These are phyloP conservation scores for Drosophila buzzatii DNA, from an alignment of 2,888 invertebrate genomes.

Conservation along the genomic window DNA sequence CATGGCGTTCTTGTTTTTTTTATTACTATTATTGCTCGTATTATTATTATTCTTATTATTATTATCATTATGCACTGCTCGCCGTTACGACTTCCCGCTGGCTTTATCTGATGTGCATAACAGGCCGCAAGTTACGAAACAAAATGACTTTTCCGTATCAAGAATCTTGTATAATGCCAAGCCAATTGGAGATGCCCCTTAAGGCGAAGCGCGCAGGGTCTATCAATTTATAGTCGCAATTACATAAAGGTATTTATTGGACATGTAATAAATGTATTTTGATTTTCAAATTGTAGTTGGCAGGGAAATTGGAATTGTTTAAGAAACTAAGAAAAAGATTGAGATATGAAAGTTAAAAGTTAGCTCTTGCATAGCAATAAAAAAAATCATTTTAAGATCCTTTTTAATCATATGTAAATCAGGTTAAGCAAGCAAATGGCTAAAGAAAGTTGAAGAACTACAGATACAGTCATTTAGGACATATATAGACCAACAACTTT, in stretches of 20 bases:
- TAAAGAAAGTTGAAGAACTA: too few species aligned
- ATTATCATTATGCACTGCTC: slow-evolving; percentile 27
- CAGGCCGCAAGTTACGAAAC: slow-evolving; percentile 25
- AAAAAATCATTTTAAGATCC: too few species aligned
- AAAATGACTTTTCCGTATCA: slow-evolving; percentile 22
- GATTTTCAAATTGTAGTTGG: too few species aligned
- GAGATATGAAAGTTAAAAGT: too few species aligned
- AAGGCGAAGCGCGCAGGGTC: background rate
- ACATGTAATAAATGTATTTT: too few species aligned
- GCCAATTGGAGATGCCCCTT: background rate
- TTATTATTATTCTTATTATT: slow-evolving; percentile 14
- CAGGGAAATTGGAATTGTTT: too few species aligned
- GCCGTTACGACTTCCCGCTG: slow-evolving; percentile 17
- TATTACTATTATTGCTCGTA: slow-evolving; percentile 7
- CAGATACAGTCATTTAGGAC: background rate
- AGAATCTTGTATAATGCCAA: slow-evolving; percentile 9
- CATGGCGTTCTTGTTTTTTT: slow-evolving; percentile 13
- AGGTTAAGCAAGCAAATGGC: too few species aligned
- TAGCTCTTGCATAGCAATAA: too few species aligned
- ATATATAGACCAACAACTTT: background rate
- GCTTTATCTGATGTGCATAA: slow-evolving; percentile 27
- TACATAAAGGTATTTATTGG: background rate
- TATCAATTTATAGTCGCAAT: background rate
- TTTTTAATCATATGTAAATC: too few species aligned
- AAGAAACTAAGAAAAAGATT: too few species aligned